Conservation (phyloP, 2,113 vertebrate species). For the Mohoua ochrocephala region DNA sequence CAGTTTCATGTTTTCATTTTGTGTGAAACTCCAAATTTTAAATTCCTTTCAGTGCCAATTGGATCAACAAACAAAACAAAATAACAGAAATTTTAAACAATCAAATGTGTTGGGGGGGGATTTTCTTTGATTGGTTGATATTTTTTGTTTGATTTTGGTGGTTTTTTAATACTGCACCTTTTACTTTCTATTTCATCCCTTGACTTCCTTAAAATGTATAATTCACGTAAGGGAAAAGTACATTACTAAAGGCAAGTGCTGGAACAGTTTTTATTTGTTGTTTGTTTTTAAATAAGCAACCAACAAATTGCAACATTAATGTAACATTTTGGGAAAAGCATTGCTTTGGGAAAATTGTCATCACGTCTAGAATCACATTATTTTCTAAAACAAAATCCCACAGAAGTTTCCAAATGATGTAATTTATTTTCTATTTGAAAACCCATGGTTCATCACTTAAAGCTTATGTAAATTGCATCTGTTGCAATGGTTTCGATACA, state of each 20-base stretch:
- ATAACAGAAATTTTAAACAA: not conserved
- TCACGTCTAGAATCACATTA: not conserved
- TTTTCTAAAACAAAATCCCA: not conserved
- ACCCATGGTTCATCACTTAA: not conserved
- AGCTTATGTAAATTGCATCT: not conserved
- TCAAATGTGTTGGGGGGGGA: rapidly evolving
- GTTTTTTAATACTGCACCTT: not conserved
- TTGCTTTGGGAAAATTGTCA: not conserved
- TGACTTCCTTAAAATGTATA: not conserved
- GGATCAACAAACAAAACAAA: not conserved
- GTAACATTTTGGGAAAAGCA: not conserved
- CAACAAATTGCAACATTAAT: not conserved
- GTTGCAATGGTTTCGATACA: not conserved
- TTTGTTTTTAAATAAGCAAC: not conserved
- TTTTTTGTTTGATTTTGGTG: not conserved
- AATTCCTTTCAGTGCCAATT: not conserved
- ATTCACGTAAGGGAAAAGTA: not conserved
- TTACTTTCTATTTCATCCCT: not conserved
- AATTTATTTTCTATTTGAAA: not conserved
- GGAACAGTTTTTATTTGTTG: not conserved
- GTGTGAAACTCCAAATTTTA: not conserved
- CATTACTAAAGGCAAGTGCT: not conserved
- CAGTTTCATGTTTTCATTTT: not conserved
- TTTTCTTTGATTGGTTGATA: not conserved
- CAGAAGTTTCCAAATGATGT: not conserved